These are phyloP conservation scores for Heptranchias perlo DNA, from an alignment of 2,113 vertebrate species.

Conservation along the genomic window DNA sequence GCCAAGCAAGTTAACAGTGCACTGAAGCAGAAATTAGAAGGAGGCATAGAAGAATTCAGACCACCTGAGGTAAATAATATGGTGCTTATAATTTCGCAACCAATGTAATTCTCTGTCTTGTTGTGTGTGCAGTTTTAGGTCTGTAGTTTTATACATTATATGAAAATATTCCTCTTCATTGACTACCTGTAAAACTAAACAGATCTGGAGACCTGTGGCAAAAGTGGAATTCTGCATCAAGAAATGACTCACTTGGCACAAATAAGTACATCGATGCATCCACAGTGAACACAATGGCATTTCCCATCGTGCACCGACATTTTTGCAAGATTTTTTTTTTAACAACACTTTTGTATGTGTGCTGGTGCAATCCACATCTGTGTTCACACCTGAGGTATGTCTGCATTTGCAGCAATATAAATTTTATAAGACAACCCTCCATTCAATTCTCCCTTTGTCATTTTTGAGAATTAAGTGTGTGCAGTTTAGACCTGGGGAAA, in stretches of 20 bases:
- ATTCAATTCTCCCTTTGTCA: not conserved
- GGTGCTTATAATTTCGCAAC: slow-evolving; percentile 21
- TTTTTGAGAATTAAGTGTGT: slow-evolving; percentile 5
- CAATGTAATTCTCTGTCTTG: slow-evolving; percentile 27
- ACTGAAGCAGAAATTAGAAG: slow-evolving; percentile 90
- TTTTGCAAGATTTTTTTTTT: not conserved
- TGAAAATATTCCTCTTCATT: slow-evolving; percentile 23
- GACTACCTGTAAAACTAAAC: not conserved
- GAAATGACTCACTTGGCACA: not conserved
- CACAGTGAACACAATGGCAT: not conserved
- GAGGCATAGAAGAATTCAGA: slow-evolving; percentile 82
- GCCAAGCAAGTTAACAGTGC: slow-evolving; percentile 97
- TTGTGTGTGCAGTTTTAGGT: not conserved
- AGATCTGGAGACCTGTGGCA: not conserved
- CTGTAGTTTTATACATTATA: not conserved
- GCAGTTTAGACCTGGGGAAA: slow-evolving; percentile 26
- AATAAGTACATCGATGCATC: not conserved
- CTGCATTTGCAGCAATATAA: not conserved
- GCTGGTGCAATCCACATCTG: not conserved
- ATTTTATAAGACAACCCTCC: not conserved
- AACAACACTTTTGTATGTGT: not conserved
- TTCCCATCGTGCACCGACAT: not conserved
- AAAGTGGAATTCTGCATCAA: not conserved
- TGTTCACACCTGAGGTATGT: not conserved
- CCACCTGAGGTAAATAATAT: slow-evolving; percentile 78